Evolutionary conservation across 2,888 invertebrate genomes (phyloP), one percentile per base, ranked within the genome.

Genomic region (Cacoxenus indagator): DNA sequence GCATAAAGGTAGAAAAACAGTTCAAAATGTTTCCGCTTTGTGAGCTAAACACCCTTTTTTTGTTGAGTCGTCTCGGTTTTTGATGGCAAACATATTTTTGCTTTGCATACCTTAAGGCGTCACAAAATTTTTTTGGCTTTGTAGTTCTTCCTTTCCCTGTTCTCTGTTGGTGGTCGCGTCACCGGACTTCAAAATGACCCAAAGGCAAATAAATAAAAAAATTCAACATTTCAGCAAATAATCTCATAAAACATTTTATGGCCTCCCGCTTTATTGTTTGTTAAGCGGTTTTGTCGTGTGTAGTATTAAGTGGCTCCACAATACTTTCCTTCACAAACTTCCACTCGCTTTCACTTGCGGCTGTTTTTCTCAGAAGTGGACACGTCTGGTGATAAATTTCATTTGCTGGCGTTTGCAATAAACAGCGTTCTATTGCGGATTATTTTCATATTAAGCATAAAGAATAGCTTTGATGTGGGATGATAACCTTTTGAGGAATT

Each of bases 231-330:
- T 78, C 75, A 75, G 84, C 84, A 80, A 80, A 83, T 80, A 80
- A 80, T 84, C 80, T 81, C 84, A 80, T 84, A 84, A 82, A 80
- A 81, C 83, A 81, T 76, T 81, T 82, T 71, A 76, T 76, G 45
- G 45, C 22, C 6, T 62, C 45, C 11, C 45, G 61, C n/a, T 69
- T 75, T 73, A 83, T 80, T 80, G 84, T 80, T 83, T 80, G 78
- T 78, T 78, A 82, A 80, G 84, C 80, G 84, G 75, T 82, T 76
- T 19, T 51, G 71, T 27, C 57, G 14, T 72, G 68, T 70, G 65
- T 61, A 68, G 77, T 73, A 74, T 78, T 76, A 82, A 82, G 78
- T 82, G 81, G 73, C 37, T 51, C 22, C 19, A 51, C 22, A 51
- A 51, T 51, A 51, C 22, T 51, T 51, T 19, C 9, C 19, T 43